phyloP scores from a whole-genome alignment of 2,797 vertebrate genomes.

The Artibeus lituratus region DNA sequence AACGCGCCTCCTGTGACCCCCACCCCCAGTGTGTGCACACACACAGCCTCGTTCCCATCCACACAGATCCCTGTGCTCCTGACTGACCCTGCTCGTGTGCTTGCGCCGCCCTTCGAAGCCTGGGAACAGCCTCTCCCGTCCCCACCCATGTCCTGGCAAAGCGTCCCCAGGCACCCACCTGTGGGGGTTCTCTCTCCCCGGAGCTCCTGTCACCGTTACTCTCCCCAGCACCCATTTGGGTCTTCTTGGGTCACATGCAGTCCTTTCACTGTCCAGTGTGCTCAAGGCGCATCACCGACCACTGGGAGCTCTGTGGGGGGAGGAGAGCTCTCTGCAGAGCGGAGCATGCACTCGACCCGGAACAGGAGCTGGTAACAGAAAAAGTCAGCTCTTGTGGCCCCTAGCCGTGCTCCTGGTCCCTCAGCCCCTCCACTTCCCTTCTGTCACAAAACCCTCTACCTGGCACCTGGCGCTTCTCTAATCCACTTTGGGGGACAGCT shows the following conservation, averaged over 20 bases:
- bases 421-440: neutral
- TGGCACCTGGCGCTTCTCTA: neutral
- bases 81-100: neutral
- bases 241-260: neutral
- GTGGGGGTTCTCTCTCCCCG: neutral
- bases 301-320: neutral
- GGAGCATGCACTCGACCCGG: neutral
- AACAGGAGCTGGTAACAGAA: neutral
- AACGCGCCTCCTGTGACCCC: fast-evolving
- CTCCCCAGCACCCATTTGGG: neutral
- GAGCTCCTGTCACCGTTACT: too few species aligned
- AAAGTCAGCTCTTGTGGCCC: fast-evolving
- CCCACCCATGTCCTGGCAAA: neutral
- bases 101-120: neutral
- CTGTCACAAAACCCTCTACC: neutral
- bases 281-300: neutral
- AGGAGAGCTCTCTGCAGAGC: neutral
- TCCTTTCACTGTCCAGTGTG: neutral
- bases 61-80: neutral
- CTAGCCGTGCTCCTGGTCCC: neutral
- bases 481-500: neutral
- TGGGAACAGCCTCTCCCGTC: neutral
- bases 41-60: neutral
- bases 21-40: neutral
- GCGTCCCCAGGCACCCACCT: neutral